Evolutionary conservation across 1,140 invertebrate genomes (phyloP).

Genomic region (Telenomus remus): DNA sequence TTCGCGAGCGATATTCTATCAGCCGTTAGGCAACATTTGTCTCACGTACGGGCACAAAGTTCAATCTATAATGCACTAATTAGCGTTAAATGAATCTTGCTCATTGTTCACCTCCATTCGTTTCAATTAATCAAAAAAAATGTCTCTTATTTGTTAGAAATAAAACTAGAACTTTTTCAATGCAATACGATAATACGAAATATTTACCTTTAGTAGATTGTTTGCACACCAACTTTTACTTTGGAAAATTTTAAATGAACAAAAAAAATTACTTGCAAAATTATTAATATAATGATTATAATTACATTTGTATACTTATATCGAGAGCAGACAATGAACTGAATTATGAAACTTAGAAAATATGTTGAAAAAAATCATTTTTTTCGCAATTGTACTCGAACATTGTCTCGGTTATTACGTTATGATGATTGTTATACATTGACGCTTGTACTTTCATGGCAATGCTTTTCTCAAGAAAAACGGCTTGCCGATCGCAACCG

Average conservation of each 20-base stretch:
- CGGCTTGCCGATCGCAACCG: constrained; percentile 37
- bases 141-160: too few relatives aligned
- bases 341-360: not conserved
- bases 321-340: not conserved
- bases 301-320: constrained; percentile 35
- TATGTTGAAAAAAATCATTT: not conserved
- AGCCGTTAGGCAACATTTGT: constrained; percentile 56
- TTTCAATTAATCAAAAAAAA: constrained; percentile 33
- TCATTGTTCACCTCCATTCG: constrained; percentile 28
- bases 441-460: constrained; percentile 28
- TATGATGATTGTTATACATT: constrained; percentile 25
- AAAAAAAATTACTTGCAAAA: too few relatives aligned
- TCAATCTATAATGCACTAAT: constrained; percentile 52
- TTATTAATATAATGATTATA: too few relatives aligned
- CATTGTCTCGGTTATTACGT: not conserved
- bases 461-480: constrained; percentile 50
- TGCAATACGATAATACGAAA: too few relatives aligned
- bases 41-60: constrained; percentile 50
- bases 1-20: constrained; percentile 39
- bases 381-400: not conserved
- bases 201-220: too few relatives aligned
- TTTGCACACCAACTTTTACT: too few relatives aligned
- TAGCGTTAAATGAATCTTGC: constrained; percentile 31
- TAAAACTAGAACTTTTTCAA: too few relatives aligned
- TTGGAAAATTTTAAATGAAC: too few relatives aligned